These are phyloP conservation scores for Eupithecia pulchellata DNA, from an alignment of 2,888 invertebrate species.

Conservation along the genomic window DNA sequence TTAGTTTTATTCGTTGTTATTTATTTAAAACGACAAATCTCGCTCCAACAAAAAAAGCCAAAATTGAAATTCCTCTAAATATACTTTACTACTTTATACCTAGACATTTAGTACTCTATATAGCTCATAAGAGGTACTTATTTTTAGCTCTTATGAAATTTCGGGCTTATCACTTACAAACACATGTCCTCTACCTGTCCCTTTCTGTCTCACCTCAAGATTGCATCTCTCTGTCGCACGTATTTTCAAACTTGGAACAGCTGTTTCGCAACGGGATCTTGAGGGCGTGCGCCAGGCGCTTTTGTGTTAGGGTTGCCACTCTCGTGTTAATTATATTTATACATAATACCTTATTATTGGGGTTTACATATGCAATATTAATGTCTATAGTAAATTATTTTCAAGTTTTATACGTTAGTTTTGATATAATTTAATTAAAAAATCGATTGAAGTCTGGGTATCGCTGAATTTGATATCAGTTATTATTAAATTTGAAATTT, in stretches of 20 bases:
- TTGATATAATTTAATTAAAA: neutral
- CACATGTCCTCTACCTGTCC: slow-evolving; percentile 47
- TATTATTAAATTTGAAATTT: neutral
- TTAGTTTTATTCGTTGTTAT: too few relatives aligned
- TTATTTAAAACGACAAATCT: neutral
- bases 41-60: neutral
- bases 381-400: too few relatives aligned
- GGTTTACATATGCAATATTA: too few relatives aligned
- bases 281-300: slow-evolving; percentile 59
- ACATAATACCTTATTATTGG: too few relatives aligned
- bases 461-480: neutral
- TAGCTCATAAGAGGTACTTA: too few relatives aligned
- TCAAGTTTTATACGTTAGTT: too few relatives aligned
- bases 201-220: slow-evolving; percentile 37
- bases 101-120: slow-evolving; percentile 6
- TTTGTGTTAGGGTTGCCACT: slow-evolving; percentile 49
- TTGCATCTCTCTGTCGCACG: slow-evolving; percentile 51
- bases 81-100: neutral
- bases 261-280: slow-evolving; percentile 77
- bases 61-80: neutral
- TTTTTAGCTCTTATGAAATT: slow-evolving; percentile 32
- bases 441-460: neutral
- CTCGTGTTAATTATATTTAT: neutral
- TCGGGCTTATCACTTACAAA: slow-evolving; percentile 43
- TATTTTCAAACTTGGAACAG: slow-evolving; percentile 65